Base-by-base conservation (phyloP, 2,888 invertebrate genomes). In the Eupithecia subumbrata region DNA sequence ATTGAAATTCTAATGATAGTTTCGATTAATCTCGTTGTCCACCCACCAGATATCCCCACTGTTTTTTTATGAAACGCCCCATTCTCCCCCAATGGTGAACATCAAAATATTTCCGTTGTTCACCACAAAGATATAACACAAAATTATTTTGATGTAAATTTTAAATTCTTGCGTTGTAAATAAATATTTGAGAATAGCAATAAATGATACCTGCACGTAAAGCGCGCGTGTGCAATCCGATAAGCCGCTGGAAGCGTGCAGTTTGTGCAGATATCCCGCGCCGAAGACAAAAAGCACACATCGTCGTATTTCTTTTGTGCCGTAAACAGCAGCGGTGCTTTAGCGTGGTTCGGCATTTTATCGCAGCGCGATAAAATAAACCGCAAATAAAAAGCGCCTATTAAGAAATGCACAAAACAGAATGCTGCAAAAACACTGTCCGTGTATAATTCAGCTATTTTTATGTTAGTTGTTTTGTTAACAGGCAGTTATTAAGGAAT, bases 301-400 rank as follows among this genome's bases (percentile, higher is more conserved):
- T 30, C 5, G 11, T 40, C 43, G 16, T 68, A 45, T 68, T 68
- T 45, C 22, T 22, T 68, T 68, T 43, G 16, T 25, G 68, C 25
- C 40, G 7, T 43, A 45, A 68, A 43, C 25, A 22, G 43, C 25
- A 9, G 40, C 40, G 40, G 40, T 68, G 68, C 68, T 30, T 30
- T 30, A 2, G 63, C 16, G 30, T 18, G n/a, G 52, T 52, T 52
- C 52, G n/a, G 30, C 16, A 43, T 22, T 68, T 43, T 43, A 68
- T 43, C n/a, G 68, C 68, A 68, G 45, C 43, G 22, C 16, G 3
- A 22, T 56, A 56, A 56, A 48, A 69, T 69, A 69, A 63, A 63
- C 30, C 16, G 16, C 63, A 63, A 30, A 63, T 63, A 30, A 34
- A 63, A 63, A 30, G 30, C 2, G 9, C 30, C 16, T 63, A 14